phyloP scores from a whole-genome alignment of 1,140 invertebrate genomes.

The Sinella curviseta region DNA sequence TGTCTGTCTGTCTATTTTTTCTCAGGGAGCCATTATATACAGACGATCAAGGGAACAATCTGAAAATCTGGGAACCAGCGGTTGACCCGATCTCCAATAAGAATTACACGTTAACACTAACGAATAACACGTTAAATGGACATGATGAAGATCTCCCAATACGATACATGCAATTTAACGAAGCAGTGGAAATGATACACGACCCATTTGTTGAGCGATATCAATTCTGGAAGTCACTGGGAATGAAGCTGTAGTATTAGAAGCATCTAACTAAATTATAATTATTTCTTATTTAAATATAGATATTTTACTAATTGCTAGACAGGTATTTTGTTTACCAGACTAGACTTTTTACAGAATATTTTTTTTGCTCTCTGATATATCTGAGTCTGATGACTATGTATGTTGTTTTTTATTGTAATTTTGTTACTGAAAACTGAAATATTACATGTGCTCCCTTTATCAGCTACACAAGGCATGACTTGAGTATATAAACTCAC shows the following conservation, averaged over 20 bases:
- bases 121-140: conserved; percentile 14
- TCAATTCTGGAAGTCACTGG: conserved; percentile 39
- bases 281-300: too few species aligned
- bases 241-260: background rate
- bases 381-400: too few species aligned
- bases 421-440: too few species aligned
- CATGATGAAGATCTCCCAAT: background rate
- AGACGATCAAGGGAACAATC: background rate
- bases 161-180: conserved; percentile 13
- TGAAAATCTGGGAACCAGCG: conserved; percentile 35
- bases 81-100: background rate
- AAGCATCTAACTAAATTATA: too few species aligned
- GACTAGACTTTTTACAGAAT: too few species aligned
- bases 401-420: too few species aligned
- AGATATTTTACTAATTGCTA: too few species aligned
- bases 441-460: too few species aligned
- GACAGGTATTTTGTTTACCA: too few species aligned
- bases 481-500: too few species aligned
- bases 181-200: conserved; percentile 43
- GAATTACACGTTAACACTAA: conserved; percentile 19
- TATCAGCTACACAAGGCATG: too few species aligned
- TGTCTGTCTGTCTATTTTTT: background rate
- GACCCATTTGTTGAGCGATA: conserved; percentile 24
- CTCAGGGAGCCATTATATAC: conserved; percentile 39
- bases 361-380: too few species aligned